Base-by-base conservation (phyloP, 2,888 invertebrate genomes). In the Tryphoninae sp. region DNA sequence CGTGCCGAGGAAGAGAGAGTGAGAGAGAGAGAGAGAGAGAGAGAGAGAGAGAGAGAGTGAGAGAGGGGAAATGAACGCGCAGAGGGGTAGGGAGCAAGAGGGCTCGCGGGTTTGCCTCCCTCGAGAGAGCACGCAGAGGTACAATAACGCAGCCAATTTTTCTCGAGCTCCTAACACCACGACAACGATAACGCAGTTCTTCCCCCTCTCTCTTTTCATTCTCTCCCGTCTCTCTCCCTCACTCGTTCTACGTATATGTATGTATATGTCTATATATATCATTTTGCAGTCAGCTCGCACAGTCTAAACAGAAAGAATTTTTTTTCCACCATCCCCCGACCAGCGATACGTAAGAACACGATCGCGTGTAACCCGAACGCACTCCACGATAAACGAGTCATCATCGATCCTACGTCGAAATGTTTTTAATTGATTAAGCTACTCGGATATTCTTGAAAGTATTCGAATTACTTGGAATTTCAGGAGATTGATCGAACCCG, bases 121-220 rank as follows among this genome's bases (percentile, higher is more conserved):
- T 65, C 16, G 72, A 76, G 76, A 72, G 75, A 68, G 64, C 74
- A 80, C 77, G 72, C 77, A 68, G 69, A 73, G 75, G 77, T 80
- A 78, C 80, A 80, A 81, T 81, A 83, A 81, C 76, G 76, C 55
- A 76, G 61, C 73, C 65, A 78, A 74, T 80, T 73, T 81, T 75
- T 81, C 67, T 26, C 16, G 49, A 53, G 45, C 53, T 59, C 40
- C 16, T 40, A 45, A 51, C 53, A 42, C 59, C 65, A 61, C 58
- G 62, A 55, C 68, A 45, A 16, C 71, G 61, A 59, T 51, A 72
- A 78, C 61, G 71, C 62, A 69, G 61, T 71, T 73, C 23, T 53
- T 16, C 33, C 6, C 45, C 72, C 26, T 68, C 33, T 68, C 64
- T 23, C 26, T 62, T 23, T 11, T 45, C 6, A 3, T 53, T 26